These are phyloP conservation scores for Pituophis catenifer DNA, from an alignment of 2,113 vertebrate species.

Conservation along the genomic window DNA sequence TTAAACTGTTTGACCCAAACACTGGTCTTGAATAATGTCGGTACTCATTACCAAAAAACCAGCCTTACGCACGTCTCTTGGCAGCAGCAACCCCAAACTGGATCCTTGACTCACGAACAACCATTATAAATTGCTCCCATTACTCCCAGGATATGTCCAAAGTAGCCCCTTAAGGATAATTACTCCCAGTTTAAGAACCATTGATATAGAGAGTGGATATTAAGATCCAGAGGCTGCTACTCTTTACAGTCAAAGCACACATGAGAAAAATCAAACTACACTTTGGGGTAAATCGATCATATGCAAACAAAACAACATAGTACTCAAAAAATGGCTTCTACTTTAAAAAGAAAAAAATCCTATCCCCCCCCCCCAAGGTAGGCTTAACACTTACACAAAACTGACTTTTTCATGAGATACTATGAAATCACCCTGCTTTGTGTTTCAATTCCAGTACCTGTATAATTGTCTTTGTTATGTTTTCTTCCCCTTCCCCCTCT, in stretches of 20 bases:
- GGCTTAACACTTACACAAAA: neutral
- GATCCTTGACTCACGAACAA: neutral
- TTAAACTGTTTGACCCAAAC: neutral
- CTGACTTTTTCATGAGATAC: neutral
- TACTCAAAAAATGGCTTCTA: neutral
- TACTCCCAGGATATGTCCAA: neutral
- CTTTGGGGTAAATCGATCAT: neutral
- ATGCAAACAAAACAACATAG: neutral
- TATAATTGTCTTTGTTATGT: slow-evolving; percentile 25
- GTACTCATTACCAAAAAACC: neutral
- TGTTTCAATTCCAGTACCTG: slow-evolving; percentile 32
- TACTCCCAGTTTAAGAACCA: neutral
- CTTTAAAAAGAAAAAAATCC: neutral
- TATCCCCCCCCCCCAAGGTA: no score
- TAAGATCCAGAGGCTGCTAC: neutral
- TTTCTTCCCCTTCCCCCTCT: neutral
- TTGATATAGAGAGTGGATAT: neutral
- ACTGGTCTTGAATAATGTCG: neutral
- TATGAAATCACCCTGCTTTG: slow-evolving; percentile 20
- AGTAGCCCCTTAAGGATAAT: neutral
- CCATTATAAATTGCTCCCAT: neutral
- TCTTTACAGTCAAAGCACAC: neutral
- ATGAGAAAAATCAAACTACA: neutral
- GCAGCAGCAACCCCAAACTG: neutral
- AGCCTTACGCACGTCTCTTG: neutral